Conservation (phyloP, 2,888 invertebrate genomes). For the Pharmacophagus antenor region DNA sequence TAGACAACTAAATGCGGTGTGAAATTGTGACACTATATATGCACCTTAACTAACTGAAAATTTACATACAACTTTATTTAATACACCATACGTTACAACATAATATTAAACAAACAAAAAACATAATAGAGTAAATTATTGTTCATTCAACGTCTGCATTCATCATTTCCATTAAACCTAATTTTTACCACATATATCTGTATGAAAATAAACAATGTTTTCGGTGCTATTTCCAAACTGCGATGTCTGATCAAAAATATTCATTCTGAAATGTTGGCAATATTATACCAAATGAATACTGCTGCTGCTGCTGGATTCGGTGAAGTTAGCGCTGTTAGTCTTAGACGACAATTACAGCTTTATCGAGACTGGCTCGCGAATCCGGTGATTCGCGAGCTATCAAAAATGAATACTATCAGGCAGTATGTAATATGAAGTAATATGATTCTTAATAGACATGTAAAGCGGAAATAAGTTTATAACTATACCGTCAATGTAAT, state of each 20-base stretch:
- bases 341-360: too few species aligned
- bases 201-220: neutral
- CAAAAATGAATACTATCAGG: too few species aligned
- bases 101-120: slow-evolving; percentile 65
- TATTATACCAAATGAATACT: slow-evolving; percentile 73
- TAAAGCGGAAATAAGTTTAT: neutral
- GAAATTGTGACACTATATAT: slow-evolving; percentile 62
- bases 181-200: neutral
- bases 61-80: slow-evolving; percentile 47
- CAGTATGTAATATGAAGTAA: slow-evolving; percentile 65
- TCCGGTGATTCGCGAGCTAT: too few species aligned
- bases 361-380: too few species aligned
- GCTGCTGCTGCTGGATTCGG: too few species aligned
- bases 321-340: too few species aligned
- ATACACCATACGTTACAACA: slow-evolving; percentile 60
- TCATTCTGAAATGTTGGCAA: slow-evolving; percentile 54
- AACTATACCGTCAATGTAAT: neutral
- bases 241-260: neutral
- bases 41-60: slow-evolving; percentile 56
- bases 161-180: neutral
- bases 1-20: slow-evolving; percentile 56
- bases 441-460: slow-evolving; percentile 35
- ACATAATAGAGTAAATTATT: slow-evolving; percentile 54
- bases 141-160: slow-evolving; percentile 35
- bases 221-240: neutral